These are phyloP conservation scores for Argopecten irradians DNA, from an alignment of 1,140 invertebrate genomes.

Conservation along the genomic window DNA sequence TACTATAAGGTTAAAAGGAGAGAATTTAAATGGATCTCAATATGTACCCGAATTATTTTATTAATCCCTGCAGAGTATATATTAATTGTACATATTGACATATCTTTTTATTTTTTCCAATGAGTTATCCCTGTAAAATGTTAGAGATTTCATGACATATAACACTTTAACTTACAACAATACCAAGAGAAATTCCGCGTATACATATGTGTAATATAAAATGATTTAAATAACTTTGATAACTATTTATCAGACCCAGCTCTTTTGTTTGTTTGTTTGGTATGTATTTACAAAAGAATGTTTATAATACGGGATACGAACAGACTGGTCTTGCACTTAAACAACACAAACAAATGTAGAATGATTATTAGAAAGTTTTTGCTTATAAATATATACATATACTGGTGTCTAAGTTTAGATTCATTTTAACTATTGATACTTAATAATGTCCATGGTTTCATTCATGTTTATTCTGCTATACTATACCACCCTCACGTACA, in stretches of 20 bases:
- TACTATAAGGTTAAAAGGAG: background rate
- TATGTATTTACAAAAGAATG: background rate
- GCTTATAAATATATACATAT: background rate
- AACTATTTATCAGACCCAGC: background rate
- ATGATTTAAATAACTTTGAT: background rate
- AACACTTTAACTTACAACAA: background rate
- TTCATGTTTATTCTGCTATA: background rate
- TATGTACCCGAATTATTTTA: background rate
- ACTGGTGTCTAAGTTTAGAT: background rate
- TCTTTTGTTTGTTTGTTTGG: background rate
- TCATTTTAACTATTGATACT: background rate
- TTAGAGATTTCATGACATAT: background rate
- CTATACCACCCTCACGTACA: background rate
- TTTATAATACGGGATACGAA: background rate
- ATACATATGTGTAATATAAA: background rate
- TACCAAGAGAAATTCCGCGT: background rate
- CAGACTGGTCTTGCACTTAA: background rate
- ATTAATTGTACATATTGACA: background rate
- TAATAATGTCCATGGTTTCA: background rate
- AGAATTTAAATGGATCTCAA: background rate
- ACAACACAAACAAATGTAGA: background rate
- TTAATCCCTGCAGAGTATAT: background rate
- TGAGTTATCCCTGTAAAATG: constrained; percentile 16
- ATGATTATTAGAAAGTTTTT: background rate
- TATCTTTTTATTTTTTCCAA: background rate